phyloP scores from a whole-genome alignment of 2,113 vertebrate species.

The Eurystomus gularis region DNA sequence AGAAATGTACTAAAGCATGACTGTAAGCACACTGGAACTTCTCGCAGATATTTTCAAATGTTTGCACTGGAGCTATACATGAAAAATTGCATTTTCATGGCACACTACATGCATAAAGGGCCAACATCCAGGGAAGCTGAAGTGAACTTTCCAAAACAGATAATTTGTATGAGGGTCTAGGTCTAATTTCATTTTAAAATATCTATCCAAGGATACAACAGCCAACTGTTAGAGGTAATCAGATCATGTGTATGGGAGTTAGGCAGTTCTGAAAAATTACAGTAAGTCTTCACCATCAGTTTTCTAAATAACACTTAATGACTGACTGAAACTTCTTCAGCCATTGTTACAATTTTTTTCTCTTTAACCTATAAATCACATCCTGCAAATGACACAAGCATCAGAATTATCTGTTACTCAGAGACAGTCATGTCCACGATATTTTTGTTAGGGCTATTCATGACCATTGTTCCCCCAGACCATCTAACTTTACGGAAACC shows the following conservation, averaged over 20 bases:
- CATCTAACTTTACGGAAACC: not conserved
- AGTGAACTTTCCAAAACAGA: not conserved
- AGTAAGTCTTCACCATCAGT: not conserved
- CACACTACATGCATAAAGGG: not conserved
- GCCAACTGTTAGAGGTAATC: not conserved
- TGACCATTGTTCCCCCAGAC: not conserved
- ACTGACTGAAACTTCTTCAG: not conserved
- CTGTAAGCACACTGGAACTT: not conserved
- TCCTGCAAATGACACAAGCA: not conserved
- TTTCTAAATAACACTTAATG: not conserved
- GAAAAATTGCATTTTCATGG: not conserved
- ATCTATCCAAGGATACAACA: not conserved
- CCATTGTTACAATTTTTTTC: fast-evolving
- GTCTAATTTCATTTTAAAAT: not conserved
- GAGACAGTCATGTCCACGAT: not conserved
- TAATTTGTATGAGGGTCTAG: not conserved
- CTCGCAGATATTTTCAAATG: not conserved
- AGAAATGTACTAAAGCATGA: not conserved
- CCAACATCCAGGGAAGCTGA: not conserved
- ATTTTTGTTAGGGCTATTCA: not conserved
- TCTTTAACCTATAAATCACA: not conserved
- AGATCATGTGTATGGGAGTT: not conserved
- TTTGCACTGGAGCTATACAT: not conserved
- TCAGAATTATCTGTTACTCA: not conserved
- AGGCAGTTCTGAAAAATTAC: not conserved